These are phyloP conservation scores for Oxyteleia sp. DNA, from an alignment of 2,888 invertebrate genomes.

Conservation along the genomic window DNA sequence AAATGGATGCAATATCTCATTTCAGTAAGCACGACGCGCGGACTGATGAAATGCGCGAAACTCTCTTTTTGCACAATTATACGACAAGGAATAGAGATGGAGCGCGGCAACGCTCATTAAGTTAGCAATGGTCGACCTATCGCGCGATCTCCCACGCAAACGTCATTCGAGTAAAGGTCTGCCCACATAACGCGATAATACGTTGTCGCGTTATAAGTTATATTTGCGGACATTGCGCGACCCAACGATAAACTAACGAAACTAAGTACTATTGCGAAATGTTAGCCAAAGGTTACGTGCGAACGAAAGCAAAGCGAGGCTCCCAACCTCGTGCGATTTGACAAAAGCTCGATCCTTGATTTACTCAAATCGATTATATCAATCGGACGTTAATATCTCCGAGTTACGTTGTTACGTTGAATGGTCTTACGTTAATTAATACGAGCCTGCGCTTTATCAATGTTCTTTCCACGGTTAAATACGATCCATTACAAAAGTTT, in stretches of 20 bases:
- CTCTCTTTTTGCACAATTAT: constrained; percentile 64
- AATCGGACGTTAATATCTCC: constrained; percentile 19
- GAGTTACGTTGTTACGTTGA: no score
- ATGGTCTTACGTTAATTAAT: no score
- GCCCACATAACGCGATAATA: constrained; percentile 75
- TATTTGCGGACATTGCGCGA: constrained; percentile 73
- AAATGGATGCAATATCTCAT: constrained; percentile 62
- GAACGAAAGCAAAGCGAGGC: constrained; percentile 51
- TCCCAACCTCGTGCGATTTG: constrained; percentile 39
- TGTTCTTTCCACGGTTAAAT: background rate
- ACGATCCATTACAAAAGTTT: constrained; percentile 48
- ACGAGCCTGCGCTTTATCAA: no score
- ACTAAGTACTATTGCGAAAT: constrained; percentile 78
- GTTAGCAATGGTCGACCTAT: constrained; percentile 76
- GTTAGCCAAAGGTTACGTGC: constrained; percentile 73
- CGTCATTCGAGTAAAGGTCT: constrained; percentile 74
- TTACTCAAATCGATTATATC: constrained; percentile 29
- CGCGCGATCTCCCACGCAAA: constrained; percentile 78
- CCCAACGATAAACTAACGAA: constrained; percentile 78
- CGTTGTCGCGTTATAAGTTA: constrained; percentile 77
- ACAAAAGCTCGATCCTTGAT: constrained; percentile 54
- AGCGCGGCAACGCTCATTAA: constrained; percentile 77
- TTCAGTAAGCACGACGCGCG: constrained; percentile 41
- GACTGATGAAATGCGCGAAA: constrained; percentile 66
- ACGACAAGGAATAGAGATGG: constrained; percentile 66